phyloP scores from a whole-genome alignment of 2,888 invertebrate species.

The Ischnura elegans region DNA sequence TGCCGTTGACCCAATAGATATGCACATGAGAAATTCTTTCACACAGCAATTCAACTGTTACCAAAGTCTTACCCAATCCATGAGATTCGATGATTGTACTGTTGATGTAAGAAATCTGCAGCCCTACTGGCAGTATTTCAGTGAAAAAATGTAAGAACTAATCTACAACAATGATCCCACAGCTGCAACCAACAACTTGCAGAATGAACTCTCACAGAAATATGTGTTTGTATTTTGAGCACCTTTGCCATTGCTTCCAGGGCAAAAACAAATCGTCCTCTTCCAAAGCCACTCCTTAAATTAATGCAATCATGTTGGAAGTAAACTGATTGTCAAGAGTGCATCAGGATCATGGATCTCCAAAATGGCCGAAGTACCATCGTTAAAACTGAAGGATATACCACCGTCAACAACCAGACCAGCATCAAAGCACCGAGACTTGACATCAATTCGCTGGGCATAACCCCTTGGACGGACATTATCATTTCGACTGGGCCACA shows the following conservation, averaged over 20 bases:
- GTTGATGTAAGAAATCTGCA: not conserved
- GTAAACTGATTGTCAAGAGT: slow-evolving; percentile 85
- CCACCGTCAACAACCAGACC: slow-evolving; percentile 97
- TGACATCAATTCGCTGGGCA: slow-evolving; percentile 87
- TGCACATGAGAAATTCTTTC: not conserved
- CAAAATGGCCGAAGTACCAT: slow-evolving; percentile 92
- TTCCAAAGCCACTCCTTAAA: slow-evolving; percentile 25
- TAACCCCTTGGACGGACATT: slow-evolving; percentile 86
- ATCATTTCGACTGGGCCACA: slow-evolving; percentile 89
- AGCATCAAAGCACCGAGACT: slow-evolving; percentile 94
- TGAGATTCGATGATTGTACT: not conserved
- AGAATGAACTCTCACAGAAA: not conserved
- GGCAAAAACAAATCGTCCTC: not conserved
- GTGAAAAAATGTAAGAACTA: slow-evolving; percentile 18
- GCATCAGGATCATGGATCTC: slow-evolving; percentile 93
- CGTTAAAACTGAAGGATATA: slow-evolving; percentile 95
- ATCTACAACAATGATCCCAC: slow-evolving; percentile 20
- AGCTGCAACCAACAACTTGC: slow-evolving; percentile 23
- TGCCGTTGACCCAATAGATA: not conserved
- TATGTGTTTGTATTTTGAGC: not conserved
- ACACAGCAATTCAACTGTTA: not conserved
- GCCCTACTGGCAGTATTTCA: not conserved
- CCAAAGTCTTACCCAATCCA: not conserved
- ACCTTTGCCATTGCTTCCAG: not conserved
- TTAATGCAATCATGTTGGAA: slow-evolving; percentile 36